phyloP scores from a whole-genome alignment of 1,140 invertebrate genomes.

The Mercenaria mercenaria region DNA sequence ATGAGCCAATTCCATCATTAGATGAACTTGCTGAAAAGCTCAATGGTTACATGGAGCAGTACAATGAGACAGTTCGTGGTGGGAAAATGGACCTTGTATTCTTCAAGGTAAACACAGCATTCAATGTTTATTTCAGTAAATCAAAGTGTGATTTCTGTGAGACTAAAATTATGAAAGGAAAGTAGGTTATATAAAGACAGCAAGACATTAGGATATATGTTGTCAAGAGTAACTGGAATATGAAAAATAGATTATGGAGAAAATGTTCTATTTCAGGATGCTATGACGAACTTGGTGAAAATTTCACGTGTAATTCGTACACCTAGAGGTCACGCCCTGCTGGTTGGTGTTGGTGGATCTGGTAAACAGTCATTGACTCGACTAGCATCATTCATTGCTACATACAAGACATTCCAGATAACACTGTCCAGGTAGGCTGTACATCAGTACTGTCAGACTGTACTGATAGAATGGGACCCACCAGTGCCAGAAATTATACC shows the following conservation, averaged over 20 bases:
- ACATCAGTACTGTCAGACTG: neutral
- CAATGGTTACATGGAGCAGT: conserved; percentile 96
- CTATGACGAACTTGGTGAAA: conserved; percentile 98
- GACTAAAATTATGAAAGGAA: no score
- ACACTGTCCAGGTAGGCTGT: conserved; percentile 93
- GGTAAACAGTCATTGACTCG: conserved; percentile 98
- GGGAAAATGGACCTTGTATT: conserved; percentile 99
- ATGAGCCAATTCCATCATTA: conserved; percentile 93
- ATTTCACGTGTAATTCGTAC: conserved; percentile 98
- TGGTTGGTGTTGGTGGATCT: conserved; percentile 98
- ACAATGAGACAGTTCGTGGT: conserved; percentile 98
- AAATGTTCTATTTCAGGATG: conserved; percentile 88
- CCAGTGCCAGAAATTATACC: no score
- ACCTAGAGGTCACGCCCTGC: conserved; percentile 97
- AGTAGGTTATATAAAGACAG: no score
- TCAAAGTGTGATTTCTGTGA: no score
- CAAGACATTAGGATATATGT: no score
- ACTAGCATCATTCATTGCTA: conserved; percentile 98
- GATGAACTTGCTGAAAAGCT: conserved; percentile 93
- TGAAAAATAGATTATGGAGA: neutral
- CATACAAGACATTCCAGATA: conserved; percentile 98
- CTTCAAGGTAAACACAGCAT: conserved; percentile 89
- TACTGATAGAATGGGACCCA: no score
- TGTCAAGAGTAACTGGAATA: no score
- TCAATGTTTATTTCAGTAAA: neutral